Evolutionary conservation across 2,797 vertebrate species (phyloP), one percentile per base, ranked within the genome.

Genomic region (Cyclura pinguis): DNA sequence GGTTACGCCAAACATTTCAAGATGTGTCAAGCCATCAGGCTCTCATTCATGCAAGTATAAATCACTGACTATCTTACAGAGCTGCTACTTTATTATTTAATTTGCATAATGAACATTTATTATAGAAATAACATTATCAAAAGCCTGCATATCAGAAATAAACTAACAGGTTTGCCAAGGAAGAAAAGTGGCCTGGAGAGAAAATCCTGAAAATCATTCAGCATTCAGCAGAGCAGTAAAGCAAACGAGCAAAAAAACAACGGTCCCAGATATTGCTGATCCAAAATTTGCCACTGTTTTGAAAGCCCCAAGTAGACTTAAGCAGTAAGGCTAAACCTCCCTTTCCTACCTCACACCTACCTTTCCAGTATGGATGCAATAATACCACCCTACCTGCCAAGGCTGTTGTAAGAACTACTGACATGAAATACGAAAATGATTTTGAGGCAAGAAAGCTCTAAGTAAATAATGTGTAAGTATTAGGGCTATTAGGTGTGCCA

Each of bases 91-190:
- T 95, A 92, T 90, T 92, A 88, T 93, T 96, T 95, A 93, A 96
- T 95, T 96, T 96, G 91, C 93, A 95, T 95, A 96, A 96, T 96
- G 80, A 95, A 95, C 94, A 95, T 93, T 76, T 83, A 42, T 90
- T 93, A 92, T 94, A 95, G 95, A 96, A 97, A 97, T 96, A 97
- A 94, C 80, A 59, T 92, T 94, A 93, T 90, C 59, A 90, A 88
- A 95, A 91, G 91, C 42, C 87, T 96, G 95, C 92, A 80, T 95
- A 93, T 95, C 88, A 87, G 85, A 91, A 73, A 83, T 94, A 86
- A 96, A 97, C 96, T 95, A 94, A 96, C 93, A 93, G 74, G 80
- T 93, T 85, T 92, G 94, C 94, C 93, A 96, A 0, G 69, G 59
- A 93, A 93, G 50, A 94, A 94, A 94, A 95, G 87, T 35, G 89